These are phyloP conservation scores for Bombylius major DNA, from an alignment of 2,888 invertebrate genomes.

Conservation along the genomic window DNA sequence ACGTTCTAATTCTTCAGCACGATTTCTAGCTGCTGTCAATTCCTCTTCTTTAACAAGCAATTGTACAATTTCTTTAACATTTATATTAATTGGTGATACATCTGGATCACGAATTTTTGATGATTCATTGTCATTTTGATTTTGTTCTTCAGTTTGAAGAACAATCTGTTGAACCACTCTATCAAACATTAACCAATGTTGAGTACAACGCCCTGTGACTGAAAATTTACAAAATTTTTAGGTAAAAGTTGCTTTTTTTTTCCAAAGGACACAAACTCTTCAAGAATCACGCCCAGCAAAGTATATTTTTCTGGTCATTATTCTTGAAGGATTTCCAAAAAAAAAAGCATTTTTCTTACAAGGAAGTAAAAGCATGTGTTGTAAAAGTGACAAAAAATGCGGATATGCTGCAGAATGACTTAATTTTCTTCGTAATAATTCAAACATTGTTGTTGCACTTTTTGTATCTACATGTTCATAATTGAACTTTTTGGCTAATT, in stretches of 20 bases:
- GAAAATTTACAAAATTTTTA: slow-evolving; percentile 14
- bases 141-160: slow-evolving; percentile 55
- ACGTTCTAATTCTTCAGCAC: slow-evolving; percentile 76
- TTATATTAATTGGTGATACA: slow-evolving; percentile 72
- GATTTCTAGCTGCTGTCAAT: slow-evolving; percentile 69
- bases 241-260: neutral
- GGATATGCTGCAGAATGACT: slow-evolving; percentile 89
- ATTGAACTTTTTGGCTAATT: slow-evolving; percentile 80
- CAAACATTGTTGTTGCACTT: slow-evolving; percentile 88
- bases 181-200: slow-evolving; percentile 90
- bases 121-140: slow-evolving; percentile 31
- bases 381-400: slow-evolving; percentile 77
- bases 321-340: too few relatives aligned
- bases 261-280: neutral
- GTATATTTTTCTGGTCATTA: too few relatives aligned
- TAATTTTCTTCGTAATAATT: slow-evolving; percentile 72
- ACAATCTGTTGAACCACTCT: slow-evolving; percentile 89
- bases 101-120: slow-evolving; percentile 58
- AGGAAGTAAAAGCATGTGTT: slow-evolving; percentile 77
- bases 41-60: slow-evolving; percentile 88
- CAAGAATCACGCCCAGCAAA: too few relatives aligned
- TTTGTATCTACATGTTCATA: slow-evolving; percentile 87
- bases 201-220: slow-evolving; percentile 78
- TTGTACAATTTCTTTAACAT: slow-evolving; percentile 82
- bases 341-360: slow-evolving; percentile 35